Evolutionary conservation across 2,797 vertebrate genomes (phyloP), one percentile per base, ranked within the genome.

Genomic region (Novumbra hubbsi): DNA sequence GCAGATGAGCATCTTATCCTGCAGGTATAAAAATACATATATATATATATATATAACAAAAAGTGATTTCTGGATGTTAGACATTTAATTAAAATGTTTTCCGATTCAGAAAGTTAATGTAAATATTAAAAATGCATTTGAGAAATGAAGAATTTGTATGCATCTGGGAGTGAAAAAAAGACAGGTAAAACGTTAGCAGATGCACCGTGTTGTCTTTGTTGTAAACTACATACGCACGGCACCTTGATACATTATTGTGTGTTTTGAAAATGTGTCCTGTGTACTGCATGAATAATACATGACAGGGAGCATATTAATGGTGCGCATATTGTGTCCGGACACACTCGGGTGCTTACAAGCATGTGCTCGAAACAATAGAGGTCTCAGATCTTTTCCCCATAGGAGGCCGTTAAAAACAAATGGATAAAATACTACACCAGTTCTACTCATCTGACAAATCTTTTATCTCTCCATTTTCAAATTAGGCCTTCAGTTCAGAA

Each of bases 241-340:
- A 77, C 76, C 75, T 81, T 82, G 70, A 34, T 78, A 72, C 77
- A 28, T 66, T 62, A 62, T 72, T 76, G 24, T 38, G 8, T 73
- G 60, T 81, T 75, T 45, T 84, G 67, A 80, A 82, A 83, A 76
- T 48, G 67, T 69, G 70, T 74, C 17, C 57, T 69, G 49, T 75
- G 72, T 63, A 62, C 12, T 48, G 71, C 76, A 84, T 87, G 68
- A 87, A 85, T 85, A 86, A 82, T 76, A 80, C 52, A 86, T 62
- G 77, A 75, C 71, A 75, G 65, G 63, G 21, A 81, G 64, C 64
- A 75, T 62, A 76, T 74, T 76, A 76, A 75, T 4, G 32, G 60
- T 45, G 64, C 73, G 63, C 32, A 48, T 28, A 5, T 45, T 71
- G 71, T 73, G 52, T 88, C 41, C 65, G 71, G 41, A 73, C 16